phyloP scores from a whole-genome alignment of 2,797 vertebrate species.

The Sebastes trivittatus region DNA sequence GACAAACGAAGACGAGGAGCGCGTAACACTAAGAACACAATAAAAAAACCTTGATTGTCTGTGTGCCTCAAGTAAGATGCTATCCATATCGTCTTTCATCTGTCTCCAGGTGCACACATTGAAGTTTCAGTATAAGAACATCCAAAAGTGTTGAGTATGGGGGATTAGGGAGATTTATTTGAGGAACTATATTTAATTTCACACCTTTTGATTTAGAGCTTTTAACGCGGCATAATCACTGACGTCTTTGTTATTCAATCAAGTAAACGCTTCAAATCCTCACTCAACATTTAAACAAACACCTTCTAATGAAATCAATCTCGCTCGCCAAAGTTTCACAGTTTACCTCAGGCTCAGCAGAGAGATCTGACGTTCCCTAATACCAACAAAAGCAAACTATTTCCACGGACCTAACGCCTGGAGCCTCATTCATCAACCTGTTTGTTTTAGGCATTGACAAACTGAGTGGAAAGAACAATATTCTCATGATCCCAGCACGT shows the following conservation, averaged over 20 bases:
- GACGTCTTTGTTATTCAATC: not conserved
- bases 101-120: not conserved
- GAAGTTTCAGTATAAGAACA: not conserved
- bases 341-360: not conserved
- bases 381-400: slow-evolving; percentile 6
- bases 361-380: not conserved
- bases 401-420: not conserved
- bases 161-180: not conserved
- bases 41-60: slow-evolving; percentile 17
- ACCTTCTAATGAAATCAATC: not conserved
- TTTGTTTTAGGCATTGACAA: slow-evolving; percentile 21
- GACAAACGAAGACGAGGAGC: slow-evolving; percentile 60
- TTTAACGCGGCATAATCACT: not conserved
- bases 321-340: not conserved
- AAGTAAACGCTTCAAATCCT: not conserved
- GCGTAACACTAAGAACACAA: slow-evolving; percentile 2
- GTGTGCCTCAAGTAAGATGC: not conserved
- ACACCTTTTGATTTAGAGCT: slow-evolving; percentile 18
- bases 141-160: not conserved
- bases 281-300: slow-evolving; percentile 20
- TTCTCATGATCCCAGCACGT: slow-evolving; percentile 11
- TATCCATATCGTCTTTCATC: not conserved
- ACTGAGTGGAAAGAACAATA: slow-evolving; percentile 27
- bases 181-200: not conserved
- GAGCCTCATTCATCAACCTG: slow-evolving; percentile 28